Evolutionary conservation across 2,113 vertebrate species (phyloP).

Genomic region (Indicator maculatus): DNA sequence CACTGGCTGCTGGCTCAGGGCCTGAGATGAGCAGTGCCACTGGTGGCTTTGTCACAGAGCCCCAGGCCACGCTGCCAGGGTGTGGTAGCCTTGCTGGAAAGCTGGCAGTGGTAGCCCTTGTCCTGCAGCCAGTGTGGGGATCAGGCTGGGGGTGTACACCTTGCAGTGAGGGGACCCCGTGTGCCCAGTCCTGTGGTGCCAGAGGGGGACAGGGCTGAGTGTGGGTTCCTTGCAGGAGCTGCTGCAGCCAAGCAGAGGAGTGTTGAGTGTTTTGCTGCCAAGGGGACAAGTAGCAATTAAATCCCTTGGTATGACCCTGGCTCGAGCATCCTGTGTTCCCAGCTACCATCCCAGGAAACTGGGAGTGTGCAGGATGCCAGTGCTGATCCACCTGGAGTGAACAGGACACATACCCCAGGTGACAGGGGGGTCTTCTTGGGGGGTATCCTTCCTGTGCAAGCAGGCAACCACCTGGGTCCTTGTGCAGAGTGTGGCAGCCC

Average conservation of each 20-base stretch:
- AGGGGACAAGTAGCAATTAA: not conserved
- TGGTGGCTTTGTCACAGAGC: fast-evolving
- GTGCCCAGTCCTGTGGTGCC: not conserved
- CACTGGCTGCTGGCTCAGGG: fast-evolving
- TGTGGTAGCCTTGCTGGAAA: not conserved
- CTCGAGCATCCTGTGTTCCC: not conserved
- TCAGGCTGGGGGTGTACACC: not conserved
- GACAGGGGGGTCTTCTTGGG: not conserved
- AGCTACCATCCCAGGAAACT: not conserved
- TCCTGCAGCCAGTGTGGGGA: not conserved
- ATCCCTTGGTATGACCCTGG: not conserved
- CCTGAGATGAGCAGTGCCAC: not conserved
- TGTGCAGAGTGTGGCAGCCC: not conserved
- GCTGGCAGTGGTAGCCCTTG: no score
- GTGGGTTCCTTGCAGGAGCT: not conserved
- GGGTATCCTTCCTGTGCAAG: not conserved
- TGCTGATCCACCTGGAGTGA: not conserved
- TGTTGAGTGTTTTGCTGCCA: fast-evolving
- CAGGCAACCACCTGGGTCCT: no score
- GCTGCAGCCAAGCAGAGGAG: not conserved
- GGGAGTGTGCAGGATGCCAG: not conserved
- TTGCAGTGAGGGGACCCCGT: fast-evolving
- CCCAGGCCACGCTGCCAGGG: not conserved
- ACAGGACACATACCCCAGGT: not conserved
- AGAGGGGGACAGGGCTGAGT: not conserved